Evolutionary conservation across 2,797 vertebrate species (phyloP).

Genomic region (Etheostoma nigrum): DNA sequence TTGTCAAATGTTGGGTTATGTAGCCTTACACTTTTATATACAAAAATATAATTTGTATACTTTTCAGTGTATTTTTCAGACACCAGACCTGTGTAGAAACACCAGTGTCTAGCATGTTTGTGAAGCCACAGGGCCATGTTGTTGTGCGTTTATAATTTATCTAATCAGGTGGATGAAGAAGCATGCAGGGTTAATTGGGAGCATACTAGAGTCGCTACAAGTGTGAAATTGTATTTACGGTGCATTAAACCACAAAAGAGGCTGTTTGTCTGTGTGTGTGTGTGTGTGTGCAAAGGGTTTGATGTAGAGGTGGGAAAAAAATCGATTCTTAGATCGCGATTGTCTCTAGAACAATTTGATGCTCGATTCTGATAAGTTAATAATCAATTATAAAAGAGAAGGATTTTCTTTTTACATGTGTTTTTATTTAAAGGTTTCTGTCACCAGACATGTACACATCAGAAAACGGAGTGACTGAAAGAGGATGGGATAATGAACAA

Average conservation of each 20-base stretch:
- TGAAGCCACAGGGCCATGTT: slow-evolving; percentile 60
- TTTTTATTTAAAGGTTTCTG: too few relatives aligned
- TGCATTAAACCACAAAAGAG: slow-evolving; percentile 71
- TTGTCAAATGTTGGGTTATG: slow-evolving; percentile 2
- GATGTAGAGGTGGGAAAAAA: not conserved
- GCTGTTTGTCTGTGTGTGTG: slow-evolving; percentile 53
- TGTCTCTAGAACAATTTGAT: too few relatives aligned
- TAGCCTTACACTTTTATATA: not conserved
- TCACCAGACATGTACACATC: too few relatives aligned
- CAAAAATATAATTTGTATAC: slow-evolving; percentile 23
- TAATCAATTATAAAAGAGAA: too few relatives aligned
- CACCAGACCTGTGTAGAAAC: slow-evolving; percentile 46
- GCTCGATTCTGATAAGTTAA: too few relatives aligned
- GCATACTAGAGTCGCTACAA: slow-evolving; percentile 73
- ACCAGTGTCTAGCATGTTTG: slow-evolving; percentile 27
- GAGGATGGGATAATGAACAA: too few relatives aligned
- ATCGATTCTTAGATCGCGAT: too few relatives aligned
- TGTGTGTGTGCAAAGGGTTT: slow-evolving; percentile 48
- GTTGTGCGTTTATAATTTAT: slow-evolving; percentile 81
- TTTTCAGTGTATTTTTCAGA: slow-evolving; percentile 26
- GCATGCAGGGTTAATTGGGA: slow-evolving; percentile 86
- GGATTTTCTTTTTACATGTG: too few relatives aligned
- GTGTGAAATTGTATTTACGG: slow-evolving; percentile 84
- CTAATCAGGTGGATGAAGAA: slow-evolving; percentile 84
- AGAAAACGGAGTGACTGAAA: too few relatives aligned